Percentiles rank a stretch among this genome's conserved stretches.
Conservation (phyloP, 2,113 vertebrate genomes). For the Gadus macrocephalus region DNA sequence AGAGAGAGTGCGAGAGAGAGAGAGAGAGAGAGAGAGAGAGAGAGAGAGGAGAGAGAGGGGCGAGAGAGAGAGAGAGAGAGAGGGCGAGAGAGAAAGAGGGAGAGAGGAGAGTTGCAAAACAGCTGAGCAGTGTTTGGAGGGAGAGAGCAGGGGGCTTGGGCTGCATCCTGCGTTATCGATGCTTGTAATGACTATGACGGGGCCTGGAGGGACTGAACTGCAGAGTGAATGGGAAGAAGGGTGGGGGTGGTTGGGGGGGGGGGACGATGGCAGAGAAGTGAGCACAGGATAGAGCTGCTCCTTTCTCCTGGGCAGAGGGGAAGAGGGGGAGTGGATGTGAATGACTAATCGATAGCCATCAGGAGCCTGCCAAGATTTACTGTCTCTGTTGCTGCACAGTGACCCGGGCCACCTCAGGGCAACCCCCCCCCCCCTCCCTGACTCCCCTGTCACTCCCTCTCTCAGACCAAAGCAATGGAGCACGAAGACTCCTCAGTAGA, state of each 20-base stretch:
- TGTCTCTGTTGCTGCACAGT: constrained; percentile 35
- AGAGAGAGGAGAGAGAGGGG: too few relatives aligned
- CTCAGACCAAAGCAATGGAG: constrained; percentile 50
- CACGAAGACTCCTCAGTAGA: constrained; percentile 24
- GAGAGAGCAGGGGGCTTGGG: neutral
- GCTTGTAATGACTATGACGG: too few relatives aligned
- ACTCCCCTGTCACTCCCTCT: neutral
- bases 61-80: too few relatives aligned
- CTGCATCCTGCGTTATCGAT: too few relatives aligned
- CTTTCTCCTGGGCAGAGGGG: neutral
- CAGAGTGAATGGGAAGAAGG: too few relatives aligned
- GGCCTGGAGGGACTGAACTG: too few relatives aligned
- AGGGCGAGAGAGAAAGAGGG: too few relatives aligned
- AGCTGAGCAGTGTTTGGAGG: neutral
- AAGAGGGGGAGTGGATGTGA: constrained; percentile 52
- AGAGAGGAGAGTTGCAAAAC: neutral
- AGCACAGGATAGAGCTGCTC: constrained; percentile 12
- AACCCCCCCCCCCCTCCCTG: neutral
- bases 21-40: too few relatives aligned
- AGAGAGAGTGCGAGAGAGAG: too few relatives aligned
- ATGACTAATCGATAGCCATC: constrained; percentile 67
- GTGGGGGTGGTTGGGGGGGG: constrained; percentile 20
- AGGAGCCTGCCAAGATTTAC: constrained; percentile 58
- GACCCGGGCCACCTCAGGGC: constrained; percentile 49
- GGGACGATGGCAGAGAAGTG: neutral